These are phyloP conservation scores for mouse (Mus musculus) DNA, from an alignment of 2,113 vertebrate species.

Conservation along the genomic window DNA sequence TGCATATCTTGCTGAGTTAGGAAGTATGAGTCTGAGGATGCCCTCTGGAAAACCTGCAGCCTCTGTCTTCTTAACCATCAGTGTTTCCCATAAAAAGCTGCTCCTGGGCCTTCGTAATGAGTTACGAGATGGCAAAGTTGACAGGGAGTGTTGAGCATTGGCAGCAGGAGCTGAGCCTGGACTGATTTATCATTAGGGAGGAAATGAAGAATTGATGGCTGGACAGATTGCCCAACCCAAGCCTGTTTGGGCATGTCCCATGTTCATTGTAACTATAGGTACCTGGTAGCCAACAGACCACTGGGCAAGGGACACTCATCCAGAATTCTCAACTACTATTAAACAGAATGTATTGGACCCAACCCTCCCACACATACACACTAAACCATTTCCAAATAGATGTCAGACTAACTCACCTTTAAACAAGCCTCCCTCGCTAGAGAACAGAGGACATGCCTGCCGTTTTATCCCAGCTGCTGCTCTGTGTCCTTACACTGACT, in stretches of 20 bases:
- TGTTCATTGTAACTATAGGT: neutral
- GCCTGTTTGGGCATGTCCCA: neutral
- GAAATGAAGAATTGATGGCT: neutral
- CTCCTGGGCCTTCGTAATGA: neutral
- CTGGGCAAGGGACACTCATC: fast-evolving
- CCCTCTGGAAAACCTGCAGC: neutral
- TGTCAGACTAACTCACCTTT: neutral
- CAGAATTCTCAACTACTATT: neutral
- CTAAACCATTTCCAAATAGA: neutral
- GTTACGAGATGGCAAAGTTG: neutral
- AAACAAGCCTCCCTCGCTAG: neutral
- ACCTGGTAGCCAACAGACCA: neutral
- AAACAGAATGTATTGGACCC: neutral
- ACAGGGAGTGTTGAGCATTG: fast-evolving
- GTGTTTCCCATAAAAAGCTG: neutral
- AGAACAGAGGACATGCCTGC: neutral
- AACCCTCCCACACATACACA: neutral
- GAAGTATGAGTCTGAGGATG: neutral
- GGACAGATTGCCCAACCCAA: neutral
- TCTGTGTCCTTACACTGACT: neutral
- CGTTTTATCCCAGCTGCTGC: neutral
- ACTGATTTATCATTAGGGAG: neutral
- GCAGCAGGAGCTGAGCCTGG: neutral
- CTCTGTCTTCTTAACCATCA: neutral
- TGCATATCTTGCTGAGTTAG: neutral